Evolutionary conservation across 2,797 vertebrate species (phyloP), one percentile per base, ranked within the genome.

Genomic region (Diceros bicornis): DNA sequence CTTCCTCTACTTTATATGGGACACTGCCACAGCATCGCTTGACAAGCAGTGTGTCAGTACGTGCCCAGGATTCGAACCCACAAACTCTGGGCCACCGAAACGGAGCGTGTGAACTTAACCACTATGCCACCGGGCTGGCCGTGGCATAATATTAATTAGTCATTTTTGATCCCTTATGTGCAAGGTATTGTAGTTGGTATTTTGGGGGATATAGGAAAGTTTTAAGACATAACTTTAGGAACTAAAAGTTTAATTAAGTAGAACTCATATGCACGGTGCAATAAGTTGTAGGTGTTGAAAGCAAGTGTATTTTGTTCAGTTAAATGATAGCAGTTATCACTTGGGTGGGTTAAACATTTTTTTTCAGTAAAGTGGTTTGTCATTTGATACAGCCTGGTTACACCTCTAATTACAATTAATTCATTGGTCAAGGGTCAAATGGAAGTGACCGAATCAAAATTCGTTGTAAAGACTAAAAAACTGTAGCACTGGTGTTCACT

Each of bases 291-390:
- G 44, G 11, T 94, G 8, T 75, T 86, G 37, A 69, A 78, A 96
- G 37, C 34, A 50, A 89, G 25, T 61, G 3, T 66, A 83, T 86
- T 74, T 37, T 86, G 11, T 79, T 41, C 47, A 41, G 16, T 84
- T 94, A 83, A 95, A 71, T 32, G 72, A 85, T 61, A 27, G n/a
- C 10, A 47, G 41, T 75, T 97, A 68, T 83, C 32, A 34, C 59
- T 23, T 57, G 1, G 1, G 62, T 71, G 41, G 7, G 7, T 18
- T 90, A n/a, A 52, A 34, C 23, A 81, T 66, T 25, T 23, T 47
- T 47, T 47, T 61, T 89, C 44, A 62, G 16, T 75, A 18, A 34
- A 82, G 41, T 75, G 32, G 6, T 62, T 86, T 87, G 23, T 27
- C 16, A 17, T 69, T 17, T n/a, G 50, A n/a, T 62, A 11, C 18